Conservation (phyloP, 1,140 invertebrate species). For the Druon quercuslanigerum region DNA sequence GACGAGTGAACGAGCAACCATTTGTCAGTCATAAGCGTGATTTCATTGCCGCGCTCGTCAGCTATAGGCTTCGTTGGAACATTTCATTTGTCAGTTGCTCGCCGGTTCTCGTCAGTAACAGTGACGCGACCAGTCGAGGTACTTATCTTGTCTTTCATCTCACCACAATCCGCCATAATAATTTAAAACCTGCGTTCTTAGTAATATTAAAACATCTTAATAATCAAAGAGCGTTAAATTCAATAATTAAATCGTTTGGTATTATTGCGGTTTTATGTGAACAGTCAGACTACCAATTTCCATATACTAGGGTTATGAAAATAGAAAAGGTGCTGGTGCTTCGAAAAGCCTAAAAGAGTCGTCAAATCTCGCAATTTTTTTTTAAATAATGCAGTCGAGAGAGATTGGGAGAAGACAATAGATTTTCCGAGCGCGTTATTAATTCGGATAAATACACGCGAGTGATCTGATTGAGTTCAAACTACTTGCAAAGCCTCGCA, state of each 20-base stretch:
- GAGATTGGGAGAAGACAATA: background rate
- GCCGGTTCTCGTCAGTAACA: background rate
- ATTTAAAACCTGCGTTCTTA: background rate
- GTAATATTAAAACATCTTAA: background rate
- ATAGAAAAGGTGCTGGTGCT: background rate
- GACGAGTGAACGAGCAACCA: no score
- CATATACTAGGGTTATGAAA: background rate
- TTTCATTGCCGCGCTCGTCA: no score
- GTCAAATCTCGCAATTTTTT: background rate
- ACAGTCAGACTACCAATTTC: background rate
- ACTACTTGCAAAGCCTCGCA: constrained; percentile 18
- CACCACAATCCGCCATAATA: background rate
- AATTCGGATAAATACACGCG: constrained; percentile 7
- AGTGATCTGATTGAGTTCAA: constrained; percentile 1
- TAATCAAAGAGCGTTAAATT: background rate
- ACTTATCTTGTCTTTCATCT: constrained; percentile 11
- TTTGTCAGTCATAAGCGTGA: no score
- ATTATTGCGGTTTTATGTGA: background rate
- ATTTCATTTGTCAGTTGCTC: constrained; percentile 27
- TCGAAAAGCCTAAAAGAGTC: background rate
- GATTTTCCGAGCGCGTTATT: background rate
- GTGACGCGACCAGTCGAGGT: background rate
- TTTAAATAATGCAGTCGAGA: background rate
- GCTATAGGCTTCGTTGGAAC: background rate
- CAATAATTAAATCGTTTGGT: background rate